A percentile compares a stretch with the other conserved stretches of the same genome.
Evolutionary conservation across 2,888 invertebrate species (phyloP).

Genomic region (Thecocarcelia acutangulata): DNA sequence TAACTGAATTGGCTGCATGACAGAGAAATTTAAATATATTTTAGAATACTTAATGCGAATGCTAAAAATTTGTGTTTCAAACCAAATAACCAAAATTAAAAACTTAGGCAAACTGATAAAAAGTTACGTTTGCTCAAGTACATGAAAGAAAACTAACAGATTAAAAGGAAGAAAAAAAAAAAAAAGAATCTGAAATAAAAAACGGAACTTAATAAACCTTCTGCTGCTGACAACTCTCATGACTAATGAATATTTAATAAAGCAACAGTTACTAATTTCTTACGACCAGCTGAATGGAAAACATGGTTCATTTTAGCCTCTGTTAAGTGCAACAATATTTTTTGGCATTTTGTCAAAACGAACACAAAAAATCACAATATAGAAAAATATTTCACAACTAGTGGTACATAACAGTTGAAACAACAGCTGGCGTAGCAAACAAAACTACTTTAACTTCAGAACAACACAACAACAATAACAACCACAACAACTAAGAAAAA

Average conservation of each 20-base stretch:
- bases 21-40: no score
- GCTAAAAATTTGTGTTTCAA: no score
- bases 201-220: slow-evolving; percentile 53
- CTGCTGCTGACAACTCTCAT: slow-evolving; percentile 59
- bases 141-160: slow-evolving; percentile 26
- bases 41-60: no score
- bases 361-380: slow-evolving; percentile 4
- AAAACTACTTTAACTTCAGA: neutral
- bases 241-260: slow-evolving; percentile 66
- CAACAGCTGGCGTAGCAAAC: slow-evolving; percentile 35
- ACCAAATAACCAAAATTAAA: neutral
- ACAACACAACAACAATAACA: slow-evolving; percentile 8
- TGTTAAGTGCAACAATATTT: slow-evolving; percentile 30
- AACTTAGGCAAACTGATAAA: slow-evolving; percentile 3
- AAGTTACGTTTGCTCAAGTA: slow-evolving; percentile 39
- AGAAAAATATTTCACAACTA: slow-evolving; percentile 23
- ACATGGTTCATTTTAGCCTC: slow-evolving; percentile 18
- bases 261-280: slow-evolving; percentile 68
- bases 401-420: neutral
- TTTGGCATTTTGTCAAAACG: slow-evolving; percentile 66
- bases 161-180: slow-evolving; percentile 1
- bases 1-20: no score
- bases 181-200: neutral
- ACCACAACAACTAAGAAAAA: slow-evolving; percentile 40
- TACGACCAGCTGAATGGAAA: slow-evolving; percentile 52